phyloP scores from a whole-genome alignment of 2,113 vertebrate genomes.

The Triplophysa rosa region DNA sequence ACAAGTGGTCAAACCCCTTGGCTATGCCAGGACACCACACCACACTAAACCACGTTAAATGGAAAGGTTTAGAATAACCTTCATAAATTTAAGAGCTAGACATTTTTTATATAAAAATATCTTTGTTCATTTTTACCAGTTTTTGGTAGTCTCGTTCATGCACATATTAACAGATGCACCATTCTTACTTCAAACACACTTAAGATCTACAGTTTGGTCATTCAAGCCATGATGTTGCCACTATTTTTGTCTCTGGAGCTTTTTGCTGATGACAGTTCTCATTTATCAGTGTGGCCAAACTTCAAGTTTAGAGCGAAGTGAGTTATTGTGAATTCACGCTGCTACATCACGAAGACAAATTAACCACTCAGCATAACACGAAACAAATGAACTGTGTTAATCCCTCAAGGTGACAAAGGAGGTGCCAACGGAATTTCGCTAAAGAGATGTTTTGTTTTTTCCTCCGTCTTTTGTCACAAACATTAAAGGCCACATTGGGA shows the following conservation, averaged over 20 bases:
- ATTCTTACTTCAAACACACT: conserved; percentile 11
- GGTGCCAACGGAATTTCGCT: neutral
- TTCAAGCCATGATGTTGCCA: conserved; percentile 21
- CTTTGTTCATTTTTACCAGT: neutral
- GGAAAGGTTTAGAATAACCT: neutral
- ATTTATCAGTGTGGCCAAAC: conserved; percentile 56
- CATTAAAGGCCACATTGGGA: neutral
- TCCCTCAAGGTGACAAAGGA: conserved; percentile 20
- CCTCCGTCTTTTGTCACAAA: neutral
- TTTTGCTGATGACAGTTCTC: conserved; percentile 65
- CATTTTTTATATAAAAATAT: neutral
- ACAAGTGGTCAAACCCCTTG: conserved; percentile 47
- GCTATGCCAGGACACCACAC: conserved; percentile 14
- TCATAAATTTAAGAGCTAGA: neutral
- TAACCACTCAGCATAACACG: conserved; percentile 42
- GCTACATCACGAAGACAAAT: conserved; percentile 33
- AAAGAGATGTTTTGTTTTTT: neutral
- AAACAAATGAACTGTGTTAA: conserved; percentile 29
- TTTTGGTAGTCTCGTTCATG: no score
- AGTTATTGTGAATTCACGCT: conserved; percentile 1
- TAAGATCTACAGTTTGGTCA: conserved; percentile 1
- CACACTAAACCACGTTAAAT: neutral
- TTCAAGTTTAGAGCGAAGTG: conserved; percentile 14
- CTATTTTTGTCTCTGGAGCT: conserved; percentile 45
- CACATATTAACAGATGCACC: neutral